A percentile compares a stretch with the other conserved stretches of the same genome.
Conservation (phyloP, 2,888 invertebrate species). For the Drosophila setosimentum region DNA sequence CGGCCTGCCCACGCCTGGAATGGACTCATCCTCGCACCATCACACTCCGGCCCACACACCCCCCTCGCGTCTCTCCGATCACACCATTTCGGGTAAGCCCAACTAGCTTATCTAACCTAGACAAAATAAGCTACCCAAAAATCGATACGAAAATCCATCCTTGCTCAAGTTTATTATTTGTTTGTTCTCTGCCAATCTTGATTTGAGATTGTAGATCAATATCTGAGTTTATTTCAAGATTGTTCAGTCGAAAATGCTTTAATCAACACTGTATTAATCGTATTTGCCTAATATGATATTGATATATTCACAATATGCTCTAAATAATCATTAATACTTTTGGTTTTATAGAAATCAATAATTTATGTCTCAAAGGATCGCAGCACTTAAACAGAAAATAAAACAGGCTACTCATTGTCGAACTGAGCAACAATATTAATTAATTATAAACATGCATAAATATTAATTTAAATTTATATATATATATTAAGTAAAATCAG, state of each 20-base stretch:
- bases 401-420: not conserved
- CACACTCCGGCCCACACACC: constrained; percentile 91
- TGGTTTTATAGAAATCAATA: not conserved
- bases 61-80: constrained; percentile 87
- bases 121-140: not conserved
- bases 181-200: not conserved
- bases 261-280: not conserved
- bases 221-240: not conserved
- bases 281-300: not conserved
- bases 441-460: not conserved
- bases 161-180: not conserved
- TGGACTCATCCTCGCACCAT: constrained; percentile 87
- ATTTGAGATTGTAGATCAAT: not conserved
- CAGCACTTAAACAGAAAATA: too few relatives aligned
- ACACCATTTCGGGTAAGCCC: constrained; percentile 87
- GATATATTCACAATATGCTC: not conserved
- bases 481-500: not conserved
- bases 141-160: not conserved
- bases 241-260: not conserved
- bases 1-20: constrained; percentile 86
- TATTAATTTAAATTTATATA: too few relatives aligned
- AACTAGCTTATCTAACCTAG: not conserved
- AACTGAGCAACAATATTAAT: not conserved
- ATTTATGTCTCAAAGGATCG: not conserved
- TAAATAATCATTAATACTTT: not conserved